Conservation (phyloP, 2,113 vertebrate species). For the Canis aureus region DNA sequence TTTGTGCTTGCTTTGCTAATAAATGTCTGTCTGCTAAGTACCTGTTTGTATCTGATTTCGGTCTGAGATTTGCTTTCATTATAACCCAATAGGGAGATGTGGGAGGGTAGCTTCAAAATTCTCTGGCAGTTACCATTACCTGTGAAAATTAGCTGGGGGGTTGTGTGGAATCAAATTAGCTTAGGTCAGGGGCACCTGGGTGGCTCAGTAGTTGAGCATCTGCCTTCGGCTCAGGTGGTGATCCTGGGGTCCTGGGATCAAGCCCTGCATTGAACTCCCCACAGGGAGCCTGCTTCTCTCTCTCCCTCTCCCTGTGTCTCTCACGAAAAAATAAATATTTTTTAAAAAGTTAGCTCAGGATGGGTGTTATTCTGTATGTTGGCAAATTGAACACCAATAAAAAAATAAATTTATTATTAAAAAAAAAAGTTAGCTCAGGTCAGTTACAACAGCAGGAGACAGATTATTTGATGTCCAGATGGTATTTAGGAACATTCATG, state of each 20-base stretch:
- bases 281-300: too few relatives aligned
- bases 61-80: neutral
- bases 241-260: too few relatives aligned
- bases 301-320: too few relatives aligned
- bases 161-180: neutral
- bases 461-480: neutral
- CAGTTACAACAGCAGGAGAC: too few relatives aligned
- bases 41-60: neutral
- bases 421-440: neutral
- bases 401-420: too few relatives aligned
- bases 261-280: too few relatives aligned
- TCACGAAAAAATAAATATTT: too few relatives aligned
- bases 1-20: neutral
- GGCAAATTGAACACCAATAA: too few relatives aligned
- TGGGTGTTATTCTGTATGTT: too few relatives aligned
- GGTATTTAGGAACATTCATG: neutral
- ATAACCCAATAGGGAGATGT: neutral
- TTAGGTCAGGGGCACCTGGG: neutral
- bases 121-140: neutral
- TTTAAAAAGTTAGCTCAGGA: too few relatives aligned
- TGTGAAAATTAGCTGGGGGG: neutral
- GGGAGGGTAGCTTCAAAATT: neutral
- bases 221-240: too few relatives aligned
- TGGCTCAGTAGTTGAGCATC: too few relatives aligned
- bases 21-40: neutral